Evolutionary conservation across 2,888 invertebrate genomes (phyloP).

Genomic region (Nineta flava): DNA sequence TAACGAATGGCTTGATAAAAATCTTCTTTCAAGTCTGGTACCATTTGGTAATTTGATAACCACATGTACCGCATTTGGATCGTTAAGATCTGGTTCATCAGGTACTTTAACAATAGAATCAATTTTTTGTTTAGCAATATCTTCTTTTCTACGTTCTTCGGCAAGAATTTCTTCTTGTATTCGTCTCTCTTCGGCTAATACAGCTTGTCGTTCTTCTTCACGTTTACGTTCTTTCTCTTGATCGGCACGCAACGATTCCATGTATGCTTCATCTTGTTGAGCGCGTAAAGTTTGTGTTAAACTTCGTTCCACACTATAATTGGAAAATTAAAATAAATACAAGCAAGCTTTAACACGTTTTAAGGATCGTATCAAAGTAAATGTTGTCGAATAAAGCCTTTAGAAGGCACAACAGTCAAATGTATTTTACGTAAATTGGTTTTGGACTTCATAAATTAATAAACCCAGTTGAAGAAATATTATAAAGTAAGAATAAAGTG

Average conservation of each 20-base stretch:
- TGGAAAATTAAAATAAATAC: constrained; percentile 5
- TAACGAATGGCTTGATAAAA: constrained; percentile 62
- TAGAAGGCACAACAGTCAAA: too few species aligned
- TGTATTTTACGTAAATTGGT: too few species aligned
- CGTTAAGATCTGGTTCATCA: constrained; percentile 55
- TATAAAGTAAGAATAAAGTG: too few species aligned
- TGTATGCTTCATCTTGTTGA: constrained; percentile 88
- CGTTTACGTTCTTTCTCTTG: constrained; percentile 80
- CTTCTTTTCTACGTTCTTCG: constrained; percentile 29
- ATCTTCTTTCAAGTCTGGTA: constrained; percentile 72
- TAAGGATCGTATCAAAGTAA: too few species aligned
- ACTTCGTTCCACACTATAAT: constrained; percentile 63
- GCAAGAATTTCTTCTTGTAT: constrained; percentile 27
- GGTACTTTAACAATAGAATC: constrained; percentile 49
- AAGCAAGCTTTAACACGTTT: too few species aligned
- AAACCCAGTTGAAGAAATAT: too few species aligned
- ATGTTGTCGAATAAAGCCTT: too few species aligned
- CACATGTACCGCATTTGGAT: constrained; percentile 59
- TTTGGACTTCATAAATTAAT: too few species aligned
- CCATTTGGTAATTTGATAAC: constrained; percentile 88
- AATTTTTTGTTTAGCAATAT: constrained; percentile 50
- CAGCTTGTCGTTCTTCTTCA: constrained; percentile 33
- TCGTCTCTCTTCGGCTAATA: constrained; percentile 30
- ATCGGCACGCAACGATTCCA: constrained; percentile 79
- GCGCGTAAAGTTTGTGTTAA: constrained; percentile 73